Percentiles rank a stretch among this genome's conserved stretches.
Conservation (phyloP, 2,888 invertebrate genomes). For the Microchrysa polita region DNA sequence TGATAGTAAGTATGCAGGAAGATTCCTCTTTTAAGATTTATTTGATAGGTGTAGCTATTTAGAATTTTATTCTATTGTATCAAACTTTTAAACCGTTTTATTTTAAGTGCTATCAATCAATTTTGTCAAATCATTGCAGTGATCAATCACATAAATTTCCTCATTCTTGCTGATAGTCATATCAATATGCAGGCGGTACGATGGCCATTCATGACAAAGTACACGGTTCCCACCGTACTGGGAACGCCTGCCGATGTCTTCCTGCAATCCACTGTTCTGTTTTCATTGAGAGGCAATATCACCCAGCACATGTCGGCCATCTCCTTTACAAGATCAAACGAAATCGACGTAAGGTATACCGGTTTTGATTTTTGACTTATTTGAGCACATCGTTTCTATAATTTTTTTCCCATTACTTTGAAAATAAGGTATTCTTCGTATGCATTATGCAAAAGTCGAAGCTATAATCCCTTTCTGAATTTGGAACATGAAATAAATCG, state of each 20-base stretch:
- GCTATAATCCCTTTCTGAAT: slow-evolving; percentile 72
- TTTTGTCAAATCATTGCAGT: too few relatives aligned
- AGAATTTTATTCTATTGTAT: too few relatives aligned
- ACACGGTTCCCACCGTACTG: slow-evolving; percentile 68
- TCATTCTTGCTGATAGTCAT: slow-evolving; percentile 70
- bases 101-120: not conserved
- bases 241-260: slow-evolving; percentile 67
- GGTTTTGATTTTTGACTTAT: too few relatives aligned
- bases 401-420: slow-evolving; percentile 1
- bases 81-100: not conserved
- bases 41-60: too few relatives aligned
- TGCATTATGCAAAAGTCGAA: slow-evolving; percentile 64
- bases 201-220: slow-evolving; percentile 68
- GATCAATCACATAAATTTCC: slow-evolving; percentile 67
- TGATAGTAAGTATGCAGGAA: slow-evolving; percentile 67
- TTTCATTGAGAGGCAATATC: slow-evolving; percentile 76
- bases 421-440: slow-evolving; percentile 67
- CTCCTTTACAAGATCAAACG: slow-evolving; percentile 70
- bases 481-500: slow-evolving; percentile 73
- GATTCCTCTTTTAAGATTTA: not conserved
- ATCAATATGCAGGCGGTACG: slow-evolving; percentile 70
- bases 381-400: not conserved
- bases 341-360: slow-evolving; percentile 70
- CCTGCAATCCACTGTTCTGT: slow-evolving; percentile 66
- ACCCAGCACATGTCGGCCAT: slow-evolving; percentile 69